Percentiles rank a stretch among this genome's conserved stretches.
phyloP scores from a whole-genome alignment of 2,888 invertebrate genomes.

The Drosophila prolongata region DNA sequence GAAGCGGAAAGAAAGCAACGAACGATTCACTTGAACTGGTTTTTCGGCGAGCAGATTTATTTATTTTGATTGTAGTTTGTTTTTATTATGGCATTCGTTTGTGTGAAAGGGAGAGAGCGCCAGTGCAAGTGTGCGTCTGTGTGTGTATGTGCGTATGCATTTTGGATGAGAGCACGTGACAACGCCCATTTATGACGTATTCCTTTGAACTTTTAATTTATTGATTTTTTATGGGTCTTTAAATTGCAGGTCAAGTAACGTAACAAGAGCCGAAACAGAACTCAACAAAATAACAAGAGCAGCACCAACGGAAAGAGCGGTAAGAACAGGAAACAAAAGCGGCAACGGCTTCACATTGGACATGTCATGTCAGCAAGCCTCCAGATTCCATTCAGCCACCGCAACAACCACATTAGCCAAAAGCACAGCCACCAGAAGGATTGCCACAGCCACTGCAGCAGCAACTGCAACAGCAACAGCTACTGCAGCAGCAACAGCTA shows the following conservation, averaged over 20 bases:
- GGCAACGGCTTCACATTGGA: conserved; percentile 79
- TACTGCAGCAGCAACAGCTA: conserved; percentile 36
- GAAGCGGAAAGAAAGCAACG: conserved; percentile 57
- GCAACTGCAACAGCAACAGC: conserved; percentile 53
- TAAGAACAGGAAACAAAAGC: conserved; percentile 19
- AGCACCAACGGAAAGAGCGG: conserved; percentile 21
- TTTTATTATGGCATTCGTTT: conserved; percentile 58
- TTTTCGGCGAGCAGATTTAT: conserved; percentile 44
- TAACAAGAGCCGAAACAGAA: conserved; percentile 32
- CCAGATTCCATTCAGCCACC: conserved; percentile 79
- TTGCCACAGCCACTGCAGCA: conserved; percentile 58
- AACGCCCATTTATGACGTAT: conserved; percentile 55
- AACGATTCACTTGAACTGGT: conserved; percentile 67
- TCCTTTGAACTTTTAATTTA: conserved; percentile 40
- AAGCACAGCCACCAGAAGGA: conserved; percentile 35
- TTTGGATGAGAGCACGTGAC: conserved; percentile 60
- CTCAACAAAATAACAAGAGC: conserved; percentile 7
- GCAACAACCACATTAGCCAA: conserved; percentile 47
- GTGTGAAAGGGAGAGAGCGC: neutral
- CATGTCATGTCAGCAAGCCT: conserved; percentile 85
- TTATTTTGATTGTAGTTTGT: conserved; percentile 62
- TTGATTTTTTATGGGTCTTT: conserved; percentile 23
- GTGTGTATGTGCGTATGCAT: conserved; percentile 37
- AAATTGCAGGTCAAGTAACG: conserved; percentile 65
- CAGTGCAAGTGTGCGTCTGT: conserved; percentile 3